A percentile compares a stretch with the other conserved stretches of the same genome.
phyloP scores from a whole-genome alignment of 2,113 vertebrate genomes.

The Bubalus kerabau region DNA sequence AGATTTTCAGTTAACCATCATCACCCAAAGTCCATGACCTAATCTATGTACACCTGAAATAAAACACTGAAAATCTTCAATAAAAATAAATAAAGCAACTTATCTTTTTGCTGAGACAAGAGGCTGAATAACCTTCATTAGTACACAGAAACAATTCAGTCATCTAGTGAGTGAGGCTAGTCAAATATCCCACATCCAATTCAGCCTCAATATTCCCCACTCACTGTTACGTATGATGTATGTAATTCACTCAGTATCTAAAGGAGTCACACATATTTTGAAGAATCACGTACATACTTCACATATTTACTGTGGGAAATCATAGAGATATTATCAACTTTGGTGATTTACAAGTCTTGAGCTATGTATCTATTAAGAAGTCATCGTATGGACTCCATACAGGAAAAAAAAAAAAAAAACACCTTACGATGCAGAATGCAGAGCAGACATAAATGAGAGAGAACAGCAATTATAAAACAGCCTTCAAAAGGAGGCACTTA shows the following conservation, averaged over 20 bases:
- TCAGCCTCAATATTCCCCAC: neutral
- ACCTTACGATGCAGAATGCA: neutral
- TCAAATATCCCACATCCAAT: neutral
- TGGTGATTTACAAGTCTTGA: neutral
- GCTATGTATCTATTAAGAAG: neutral
- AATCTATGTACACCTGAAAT: neutral
- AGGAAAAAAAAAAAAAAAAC: neutral
- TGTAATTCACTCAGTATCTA: neutral
- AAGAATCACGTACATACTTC: neutral
- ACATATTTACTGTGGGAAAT: neutral
- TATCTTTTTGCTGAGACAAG: neutral
- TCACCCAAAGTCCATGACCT: neutral
- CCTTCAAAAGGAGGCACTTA: neutral
- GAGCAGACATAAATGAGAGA: neutral
- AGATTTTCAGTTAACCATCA: slow-evolving; percentile 38
- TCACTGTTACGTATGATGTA: neutral
- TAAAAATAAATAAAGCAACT: neutral
- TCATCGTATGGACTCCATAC: neutral
- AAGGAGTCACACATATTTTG: neutral
- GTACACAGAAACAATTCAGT: neutral
- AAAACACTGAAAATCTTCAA: neutral
- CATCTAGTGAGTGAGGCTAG: neutral
- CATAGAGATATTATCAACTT: neutral
- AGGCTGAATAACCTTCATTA: neutral
- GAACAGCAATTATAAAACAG: neutral